Evolutionary conservation across 2,113 vertebrate genomes (phyloP).

Genomic region (Natator depressus): DNA sequence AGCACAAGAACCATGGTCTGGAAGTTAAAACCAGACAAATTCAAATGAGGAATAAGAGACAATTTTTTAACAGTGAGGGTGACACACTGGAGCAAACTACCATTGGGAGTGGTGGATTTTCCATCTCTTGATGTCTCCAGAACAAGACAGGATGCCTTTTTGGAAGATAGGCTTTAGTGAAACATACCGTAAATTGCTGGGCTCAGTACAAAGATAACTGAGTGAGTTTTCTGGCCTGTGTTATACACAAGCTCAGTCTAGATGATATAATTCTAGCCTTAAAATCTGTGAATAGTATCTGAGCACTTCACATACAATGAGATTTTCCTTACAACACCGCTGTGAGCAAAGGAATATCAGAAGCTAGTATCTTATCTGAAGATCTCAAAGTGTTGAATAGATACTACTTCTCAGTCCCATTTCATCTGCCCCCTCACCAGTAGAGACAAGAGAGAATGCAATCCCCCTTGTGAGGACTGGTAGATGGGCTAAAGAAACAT

Average conservation of each 20-base stretch:
- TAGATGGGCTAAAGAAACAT: background rate
- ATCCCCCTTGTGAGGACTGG: background rate
- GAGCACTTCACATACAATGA: background rate
- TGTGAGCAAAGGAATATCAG: no score
- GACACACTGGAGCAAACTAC: background rate
- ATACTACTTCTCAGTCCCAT: background rate
- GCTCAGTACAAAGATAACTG: background rate
- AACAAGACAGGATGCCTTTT: background rate
- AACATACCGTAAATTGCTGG: background rate
- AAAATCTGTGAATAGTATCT: background rate
- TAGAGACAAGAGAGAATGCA: no score
- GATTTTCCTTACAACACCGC: background rate
- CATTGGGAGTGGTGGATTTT: background rate
- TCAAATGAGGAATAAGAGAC: background rate
- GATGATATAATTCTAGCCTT: background rate
- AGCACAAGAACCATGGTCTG: background rate
- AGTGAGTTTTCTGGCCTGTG: background rate
- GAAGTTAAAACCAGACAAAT: background rate
- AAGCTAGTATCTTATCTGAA: background rate
- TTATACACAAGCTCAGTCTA: background rate
- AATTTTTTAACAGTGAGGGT: background rate
- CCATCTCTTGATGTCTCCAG: background rate
- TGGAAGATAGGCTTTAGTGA: background rate
- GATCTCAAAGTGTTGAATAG: background rate
- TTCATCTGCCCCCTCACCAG: background rate